Evolutionary conservation across 2,888 invertebrate genomes (phyloP), one percentile per base, ranked within the genome.

Genomic region (Tribolium freemani): DNA sequence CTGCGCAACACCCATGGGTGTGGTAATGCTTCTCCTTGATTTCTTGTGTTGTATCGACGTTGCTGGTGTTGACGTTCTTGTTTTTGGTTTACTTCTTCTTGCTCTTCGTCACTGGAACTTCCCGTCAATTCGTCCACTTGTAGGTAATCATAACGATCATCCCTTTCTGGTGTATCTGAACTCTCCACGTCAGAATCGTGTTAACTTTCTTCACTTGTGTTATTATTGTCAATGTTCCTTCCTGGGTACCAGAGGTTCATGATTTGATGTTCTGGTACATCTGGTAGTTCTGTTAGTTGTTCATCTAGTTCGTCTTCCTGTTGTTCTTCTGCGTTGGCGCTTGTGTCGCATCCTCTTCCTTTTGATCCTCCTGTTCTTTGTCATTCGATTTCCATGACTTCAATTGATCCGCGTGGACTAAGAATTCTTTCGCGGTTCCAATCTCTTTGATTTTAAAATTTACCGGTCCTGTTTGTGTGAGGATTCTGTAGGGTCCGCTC

Each of bases 371-470:
- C 2, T 21, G n/a, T 21, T 21, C 21, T 21, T 21, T 38, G 31
- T 9, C n/a, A 6, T 38, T 38, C 4, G 31, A 4, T 38, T 38
- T 6, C 5, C 1, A 38, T 38, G 2, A 4, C 31, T 61, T 61
- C 9, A 61, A 1, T n/a, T 48, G 11, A 20, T 61, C 45, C 5
- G 30, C 45, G 10, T 61, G 46, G 5, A 61, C 61, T 13, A 44
- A 9, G 8, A 10, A 6, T 2, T 11, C 20, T 20, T 61, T 61
- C 5, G 16, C 16, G 0, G 6, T 46, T 46, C 48, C 61, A 8
- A 61, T 48, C 9, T 61, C 48, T 46, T 61, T 21, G 6, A 61
- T 61, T 61, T 61, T 45, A 20, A 26, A 61, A n/a, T 46, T 57
- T 38, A 54, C 54, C 13, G 31, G 6, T n/a, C 5, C 2, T n/a